Percentiles rank a stretch among this genome's conserved stretches.
phyloP scores from a whole-genome alignment of 2,797 vertebrate species.

The Huso huso region DNA sequence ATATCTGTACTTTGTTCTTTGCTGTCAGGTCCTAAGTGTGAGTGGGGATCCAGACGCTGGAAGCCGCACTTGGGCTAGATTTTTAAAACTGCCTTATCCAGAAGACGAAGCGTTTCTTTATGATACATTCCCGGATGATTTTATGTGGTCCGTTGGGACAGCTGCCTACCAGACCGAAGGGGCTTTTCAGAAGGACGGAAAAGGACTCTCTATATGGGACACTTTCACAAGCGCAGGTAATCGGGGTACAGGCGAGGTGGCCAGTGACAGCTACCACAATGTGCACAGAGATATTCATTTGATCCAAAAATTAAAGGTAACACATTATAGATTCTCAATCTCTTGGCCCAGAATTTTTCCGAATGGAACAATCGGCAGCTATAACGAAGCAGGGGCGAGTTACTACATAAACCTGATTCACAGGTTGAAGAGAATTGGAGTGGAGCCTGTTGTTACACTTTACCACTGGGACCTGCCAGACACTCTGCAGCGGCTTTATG shows the following conservation, averaged over 20 bases:
- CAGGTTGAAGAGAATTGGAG: constrained; percentile 61
- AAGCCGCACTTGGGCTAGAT: constrained; percentile 70
- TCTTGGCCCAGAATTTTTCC: constrained; percentile 87
- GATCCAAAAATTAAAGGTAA: constrained; percentile 71
- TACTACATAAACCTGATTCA: constrained; percentile 73
- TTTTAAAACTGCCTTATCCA: constrained; percentile 67
- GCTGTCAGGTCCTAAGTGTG: constrained; percentile 18
- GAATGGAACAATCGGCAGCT: constrained; percentile 66
- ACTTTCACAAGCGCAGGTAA: constrained; percentile 71
- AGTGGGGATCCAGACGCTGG: constrained; percentile 59
- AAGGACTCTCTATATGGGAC: constrained; percentile 86
- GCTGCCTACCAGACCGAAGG: constrained; percentile 91
- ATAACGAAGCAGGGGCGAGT: constrained; percentile 65
- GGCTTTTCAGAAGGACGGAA: constrained; percentile 80
- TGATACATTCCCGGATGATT: constrained; percentile 78
- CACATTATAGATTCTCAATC: constrained; percentile 90
- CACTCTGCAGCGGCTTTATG: constrained; percentile 68
- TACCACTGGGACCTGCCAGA: constrained; percentile 96
- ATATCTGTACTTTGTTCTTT: constrained; percentile 10
- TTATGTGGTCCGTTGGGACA: constrained; percentile 86
- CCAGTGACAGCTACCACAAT: constrained; percentile 87
- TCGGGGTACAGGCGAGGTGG: constrained; percentile 65
- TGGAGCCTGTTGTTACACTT: constrained; percentile 84
- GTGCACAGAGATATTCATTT: constrained; percentile 69
- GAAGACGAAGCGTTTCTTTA: constrained; percentile 78